These are phyloP conservation scores for Netta rufina DNA, from an alignment of 2,797 vertebrate species.

Conservation along the genomic window DNA sequence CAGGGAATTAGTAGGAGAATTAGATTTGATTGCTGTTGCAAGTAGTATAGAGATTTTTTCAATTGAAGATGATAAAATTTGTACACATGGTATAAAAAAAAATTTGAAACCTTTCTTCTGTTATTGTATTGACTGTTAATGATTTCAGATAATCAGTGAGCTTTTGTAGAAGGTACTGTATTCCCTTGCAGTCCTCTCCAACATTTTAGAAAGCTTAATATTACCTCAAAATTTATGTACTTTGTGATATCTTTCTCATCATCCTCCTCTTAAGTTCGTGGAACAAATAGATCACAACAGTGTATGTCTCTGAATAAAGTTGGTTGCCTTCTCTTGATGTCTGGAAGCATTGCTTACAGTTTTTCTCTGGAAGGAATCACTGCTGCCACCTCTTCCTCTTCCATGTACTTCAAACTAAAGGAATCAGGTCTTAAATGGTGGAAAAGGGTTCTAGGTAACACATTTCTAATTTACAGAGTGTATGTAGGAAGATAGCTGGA, in stretches of 20 bases:
- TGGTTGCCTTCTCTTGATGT: neutral
- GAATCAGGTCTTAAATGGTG: neutral
- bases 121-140: neutral
- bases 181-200: neutral
- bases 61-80: neutral
- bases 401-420: neutral
- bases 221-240: neutral
- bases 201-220: neutral
- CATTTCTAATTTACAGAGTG: too few species aligned
- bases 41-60: neutral
- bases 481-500: neutral
- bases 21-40: neutral
- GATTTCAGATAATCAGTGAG: neutral
- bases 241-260: neutral
- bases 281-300: neutral
- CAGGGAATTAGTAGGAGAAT: neutral
- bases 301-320: neutral
- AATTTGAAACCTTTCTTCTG: neutral
- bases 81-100: neutral
- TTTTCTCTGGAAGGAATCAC: neutral
- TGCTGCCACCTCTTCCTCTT: neutral
- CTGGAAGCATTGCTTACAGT: neutral
- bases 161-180: neutral
- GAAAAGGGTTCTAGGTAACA: neutral
- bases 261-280: neutral